Conservation (phyloP, 2,797 vertebrate genomes). For the Pterois miles region DNA sequence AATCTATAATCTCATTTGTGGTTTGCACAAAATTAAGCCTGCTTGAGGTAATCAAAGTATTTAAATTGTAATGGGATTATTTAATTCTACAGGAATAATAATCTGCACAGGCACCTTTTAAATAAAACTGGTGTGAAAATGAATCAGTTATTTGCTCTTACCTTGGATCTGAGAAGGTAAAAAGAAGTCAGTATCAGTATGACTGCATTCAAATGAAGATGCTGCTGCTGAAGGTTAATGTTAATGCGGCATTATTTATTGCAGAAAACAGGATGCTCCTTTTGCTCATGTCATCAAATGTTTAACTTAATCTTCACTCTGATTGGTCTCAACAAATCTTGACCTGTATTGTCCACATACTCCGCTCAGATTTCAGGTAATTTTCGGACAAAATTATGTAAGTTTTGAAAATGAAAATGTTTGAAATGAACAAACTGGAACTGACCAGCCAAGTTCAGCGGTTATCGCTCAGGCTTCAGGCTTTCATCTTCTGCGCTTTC, state of each 20-base stretch:
- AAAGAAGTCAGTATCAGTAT: neutral
- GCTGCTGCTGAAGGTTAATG: no score
- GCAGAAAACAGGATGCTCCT: neutral
- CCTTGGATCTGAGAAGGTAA: neutral
- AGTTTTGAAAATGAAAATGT: no score
- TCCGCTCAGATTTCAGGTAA: neutral
- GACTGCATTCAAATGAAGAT: neutral
- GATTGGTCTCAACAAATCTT: neutral
- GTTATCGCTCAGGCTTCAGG: neutral
- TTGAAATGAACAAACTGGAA: neutral
- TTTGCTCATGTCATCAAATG: neutral
- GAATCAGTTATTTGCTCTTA: neutral
- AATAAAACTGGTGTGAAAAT: neutral
- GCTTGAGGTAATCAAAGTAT: neutral
- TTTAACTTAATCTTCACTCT: neutral
- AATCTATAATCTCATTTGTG: neutral
- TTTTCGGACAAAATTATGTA: neutral
- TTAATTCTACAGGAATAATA: neutral
- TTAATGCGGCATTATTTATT: no score
- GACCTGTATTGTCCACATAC: neutral
- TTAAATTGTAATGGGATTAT: neutral
- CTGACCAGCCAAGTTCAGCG: no score
- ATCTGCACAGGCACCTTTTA: neutral
- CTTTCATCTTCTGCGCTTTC: conserved; percentile 16
- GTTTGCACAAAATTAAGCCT: neutral